Evolutionary conservation across 2,888 invertebrate genomes (phyloP), one percentile per base, ranked within the genome.

Genomic region (Therioaphis trifolii): DNA sequence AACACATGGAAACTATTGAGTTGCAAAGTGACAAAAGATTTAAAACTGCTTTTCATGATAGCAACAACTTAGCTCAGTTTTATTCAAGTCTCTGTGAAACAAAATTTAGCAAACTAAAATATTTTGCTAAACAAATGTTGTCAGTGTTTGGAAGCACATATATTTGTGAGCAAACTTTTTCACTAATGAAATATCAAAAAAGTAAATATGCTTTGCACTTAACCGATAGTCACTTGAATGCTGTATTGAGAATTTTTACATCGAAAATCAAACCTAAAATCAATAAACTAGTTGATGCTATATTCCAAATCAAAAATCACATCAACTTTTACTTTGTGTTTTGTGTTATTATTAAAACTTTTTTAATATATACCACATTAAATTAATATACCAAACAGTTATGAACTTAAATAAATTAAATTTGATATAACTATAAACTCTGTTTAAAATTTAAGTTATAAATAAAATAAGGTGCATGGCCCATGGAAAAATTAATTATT

Each of bases 31-130:
- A 35, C 35, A 35, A 5, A 5, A 35, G 3, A 7, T 7, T 35
- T 5, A 35, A 5, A 35, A 35, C 49, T 14, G 15, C 49, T 49
- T 49, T 49, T 49, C 49, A 4, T 49, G 49, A 49, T 14, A 18
- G 49, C 49, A 1, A 49, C 49, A 49, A 49, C 49, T 49, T 49
- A 49, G 15, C 15, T 11, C 15, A 49, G 49, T 15, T 49, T 49
- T 49, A 49, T 49, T 49, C 49, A 49, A 49, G 49, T 49, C 49
- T 49, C 49, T 49, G 49, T 49, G 49, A 49, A 49, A 49, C 49
- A 1, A 49, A 49, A 49, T 49, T 49, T 49, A 49, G 49, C 15
- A 49, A 49, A 49, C 49, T 49, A 49, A 49, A 49, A 49, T 49
- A 49, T 49, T 49, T 49, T 49, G 15, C 49, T 15, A 49, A 49